Evolutionary conservation across 2,113 vertebrate genomes (phyloP).

Genomic region (Protobothrops mucrosquamatus): DNA sequence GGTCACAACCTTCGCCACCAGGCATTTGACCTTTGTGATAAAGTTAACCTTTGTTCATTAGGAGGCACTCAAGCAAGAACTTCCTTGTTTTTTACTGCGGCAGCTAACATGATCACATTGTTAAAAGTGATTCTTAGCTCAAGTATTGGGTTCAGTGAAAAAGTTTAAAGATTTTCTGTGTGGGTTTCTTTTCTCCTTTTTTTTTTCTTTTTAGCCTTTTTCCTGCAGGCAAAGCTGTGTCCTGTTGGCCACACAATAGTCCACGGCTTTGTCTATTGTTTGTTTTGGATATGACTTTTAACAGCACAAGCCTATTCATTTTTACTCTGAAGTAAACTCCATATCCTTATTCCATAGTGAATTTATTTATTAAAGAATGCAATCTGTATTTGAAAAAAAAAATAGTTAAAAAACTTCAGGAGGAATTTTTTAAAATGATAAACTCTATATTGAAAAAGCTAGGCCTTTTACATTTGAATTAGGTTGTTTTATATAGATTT

Average conservation of each 20-base stretch:
- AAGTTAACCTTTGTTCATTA: constrained; percentile 93
- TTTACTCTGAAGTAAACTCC: neutral
- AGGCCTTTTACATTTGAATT: neutral
- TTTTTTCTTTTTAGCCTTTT: neutral
- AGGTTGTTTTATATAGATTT: constrained; percentile 16
- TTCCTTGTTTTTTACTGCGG: constrained; percentile 78
- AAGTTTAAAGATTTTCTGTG: constrained; percentile 54
- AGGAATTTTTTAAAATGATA: constrained; percentile 7
- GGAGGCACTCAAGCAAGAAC: constrained; percentile 86
- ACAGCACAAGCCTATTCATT: neutral
- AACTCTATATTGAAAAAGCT: constrained; percentile 32
- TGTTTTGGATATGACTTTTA: constrained; percentile 15
- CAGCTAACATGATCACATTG: constrained; percentile 78
- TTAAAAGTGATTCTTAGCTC: constrained; percentile 56
- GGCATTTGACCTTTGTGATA: constrained; percentile 95
- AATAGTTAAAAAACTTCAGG: neutral
- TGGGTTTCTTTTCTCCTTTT: neutral
- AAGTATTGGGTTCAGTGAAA: constrained; percentile 64
- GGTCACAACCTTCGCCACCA: constrained; percentile 87
- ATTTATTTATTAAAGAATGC: neutral
- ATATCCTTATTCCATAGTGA: neutral
- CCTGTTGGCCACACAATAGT: constrained; percentile 16
- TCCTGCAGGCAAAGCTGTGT: constrained; percentile 14
- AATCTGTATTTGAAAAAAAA: constrained; percentile 34
- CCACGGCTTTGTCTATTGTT: neutral